These are phyloP conservation scores for Aricia artaxerxes DNA, from an alignment of 2,888 invertebrate species.

Conservation along the genomic window DNA sequence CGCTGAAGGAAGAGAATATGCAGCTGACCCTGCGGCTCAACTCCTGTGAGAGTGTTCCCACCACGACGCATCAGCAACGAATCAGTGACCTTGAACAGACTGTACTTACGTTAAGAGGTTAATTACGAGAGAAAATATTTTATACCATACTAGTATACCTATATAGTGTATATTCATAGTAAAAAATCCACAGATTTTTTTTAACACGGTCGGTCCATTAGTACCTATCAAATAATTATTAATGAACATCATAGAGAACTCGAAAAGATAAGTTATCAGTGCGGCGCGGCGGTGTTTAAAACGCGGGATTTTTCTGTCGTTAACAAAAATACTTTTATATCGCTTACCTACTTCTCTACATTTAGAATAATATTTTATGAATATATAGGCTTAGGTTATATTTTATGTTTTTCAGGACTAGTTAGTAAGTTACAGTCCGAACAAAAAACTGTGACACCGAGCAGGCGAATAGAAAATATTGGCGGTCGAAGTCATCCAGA, in stretches of 20 bases:
- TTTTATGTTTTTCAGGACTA: slow-evolving; percentile 53
- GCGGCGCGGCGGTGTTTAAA: no score
- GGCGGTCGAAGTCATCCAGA: slow-evolving; percentile 51
- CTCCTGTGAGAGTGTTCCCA: slow-evolving; percentile 54
- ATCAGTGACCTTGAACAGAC: slow-evolving; percentile 76
- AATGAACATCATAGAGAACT: no score
- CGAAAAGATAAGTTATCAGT: no score
- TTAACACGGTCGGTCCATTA: no score
- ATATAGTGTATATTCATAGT: no score
- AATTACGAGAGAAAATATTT: neutral
- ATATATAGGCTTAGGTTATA: neutral
- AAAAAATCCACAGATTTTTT: no score
- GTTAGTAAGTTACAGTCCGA: slow-evolving; percentile 70
- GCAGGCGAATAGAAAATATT: slow-evolving; percentile 4
- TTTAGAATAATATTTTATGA: no score
- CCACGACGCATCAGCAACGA: slow-evolving; percentile 58
- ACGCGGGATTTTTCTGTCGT: no score
- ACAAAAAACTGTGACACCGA: slow-evolving; percentile 53
- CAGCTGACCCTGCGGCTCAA: slow-evolving; percentile 66
- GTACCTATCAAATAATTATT: no score
- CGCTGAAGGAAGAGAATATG: slow-evolving; percentile 82
- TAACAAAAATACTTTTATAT: no score
- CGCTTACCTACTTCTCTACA: no score
- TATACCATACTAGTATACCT: no score
- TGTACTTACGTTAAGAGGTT: slow-evolving; percentile 72